A percentile compares a stretch with the other conserved stretches of the same genome.
Conservation (phyloP, 2,797 vertebrate species). For the Crypturellus tataupa region DNA sequence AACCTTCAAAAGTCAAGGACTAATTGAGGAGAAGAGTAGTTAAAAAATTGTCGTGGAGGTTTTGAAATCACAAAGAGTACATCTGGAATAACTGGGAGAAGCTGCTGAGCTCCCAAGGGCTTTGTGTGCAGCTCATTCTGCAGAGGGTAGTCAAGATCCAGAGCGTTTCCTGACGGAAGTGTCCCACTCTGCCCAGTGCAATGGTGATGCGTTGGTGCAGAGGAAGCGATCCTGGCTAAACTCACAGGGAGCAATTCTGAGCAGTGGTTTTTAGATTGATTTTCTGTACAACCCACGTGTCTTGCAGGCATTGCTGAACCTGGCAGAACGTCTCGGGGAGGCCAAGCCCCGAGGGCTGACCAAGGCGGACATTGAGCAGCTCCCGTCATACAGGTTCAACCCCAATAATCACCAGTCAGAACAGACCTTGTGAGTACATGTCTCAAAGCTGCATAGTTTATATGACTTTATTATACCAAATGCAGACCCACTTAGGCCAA, state of each 20-base stretch:
- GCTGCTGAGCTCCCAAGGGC: background rate
- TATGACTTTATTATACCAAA: background rate
- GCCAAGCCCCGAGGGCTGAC: slow-evolving; percentile 95
- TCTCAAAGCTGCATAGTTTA: background rate
- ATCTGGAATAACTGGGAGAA: background rate
- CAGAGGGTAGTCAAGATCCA: background rate
- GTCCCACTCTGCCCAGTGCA: background rate
- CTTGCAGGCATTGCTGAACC: slow-evolving; percentile 92
- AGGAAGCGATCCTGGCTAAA: background rate
- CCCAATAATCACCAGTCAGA: slow-evolving; percentile 98
- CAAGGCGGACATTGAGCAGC: slow-evolving; percentile 97
- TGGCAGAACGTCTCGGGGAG: slow-evolving; percentile 95
- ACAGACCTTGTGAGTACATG: slow-evolving; percentile 92
- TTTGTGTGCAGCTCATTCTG: background rate
- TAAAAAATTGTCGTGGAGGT: background rate
- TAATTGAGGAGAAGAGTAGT: background rate
- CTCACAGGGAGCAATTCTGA: background rate
- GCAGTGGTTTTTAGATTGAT: background rate
- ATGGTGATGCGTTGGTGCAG: background rate
- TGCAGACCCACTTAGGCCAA: background rate
- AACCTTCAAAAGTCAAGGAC: background rate
- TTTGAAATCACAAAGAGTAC: background rate
- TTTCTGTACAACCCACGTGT: background rate
- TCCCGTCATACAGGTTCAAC: slow-evolving; percentile 97
- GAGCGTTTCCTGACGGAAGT: background rate